Percentiles rank a stretch among this genome's conserved stretches.
phyloP scores from a whole-genome alignment of 2,797 vertebrate species.

The Lithobates pipiens region DNA sequence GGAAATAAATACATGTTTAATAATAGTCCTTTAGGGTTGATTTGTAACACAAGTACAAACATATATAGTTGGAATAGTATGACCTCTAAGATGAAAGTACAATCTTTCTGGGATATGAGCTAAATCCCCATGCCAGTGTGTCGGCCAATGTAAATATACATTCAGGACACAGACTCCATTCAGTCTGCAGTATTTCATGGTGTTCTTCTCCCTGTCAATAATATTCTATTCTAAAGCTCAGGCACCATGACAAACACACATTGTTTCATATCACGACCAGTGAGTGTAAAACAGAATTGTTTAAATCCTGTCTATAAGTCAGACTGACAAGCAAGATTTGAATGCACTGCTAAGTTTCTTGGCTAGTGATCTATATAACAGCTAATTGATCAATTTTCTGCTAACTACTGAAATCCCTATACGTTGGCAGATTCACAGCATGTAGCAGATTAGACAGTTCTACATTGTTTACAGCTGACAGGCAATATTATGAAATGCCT shows the following conservation, averaged over 20 bases:
- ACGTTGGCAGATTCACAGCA: background rate
- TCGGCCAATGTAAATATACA: constrained; percentile 6
- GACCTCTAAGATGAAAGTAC: background rate
- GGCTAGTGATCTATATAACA: constrained; percentile 9
- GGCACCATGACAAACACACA: background rate
- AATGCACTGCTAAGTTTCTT: background rate
- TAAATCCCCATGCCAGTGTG: constrained; percentile 13
- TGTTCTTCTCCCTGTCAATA: background rate
- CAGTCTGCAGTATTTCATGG: background rate
- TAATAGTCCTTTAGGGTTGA: background rate
- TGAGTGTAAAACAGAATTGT: background rate
- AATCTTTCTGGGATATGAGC: background rate
- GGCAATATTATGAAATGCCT: background rate
- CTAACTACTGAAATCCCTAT: background rate
- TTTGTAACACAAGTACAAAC: constrained; percentile 34
- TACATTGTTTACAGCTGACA: background rate
- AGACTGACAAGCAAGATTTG: background rate
- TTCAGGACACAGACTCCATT: background rate
- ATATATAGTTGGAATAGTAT: constrained; percentile 26
- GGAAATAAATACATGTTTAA: constrained; percentile 39
- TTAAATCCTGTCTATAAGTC: constrained; percentile 8
- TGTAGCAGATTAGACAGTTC: background rate
- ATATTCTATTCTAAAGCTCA: background rate
- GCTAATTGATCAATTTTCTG: background rate
- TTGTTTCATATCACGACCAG: background rate